Conservation (phyloP, 1,140 invertebrate genomes). For the Micrasema longulum region DNA sequence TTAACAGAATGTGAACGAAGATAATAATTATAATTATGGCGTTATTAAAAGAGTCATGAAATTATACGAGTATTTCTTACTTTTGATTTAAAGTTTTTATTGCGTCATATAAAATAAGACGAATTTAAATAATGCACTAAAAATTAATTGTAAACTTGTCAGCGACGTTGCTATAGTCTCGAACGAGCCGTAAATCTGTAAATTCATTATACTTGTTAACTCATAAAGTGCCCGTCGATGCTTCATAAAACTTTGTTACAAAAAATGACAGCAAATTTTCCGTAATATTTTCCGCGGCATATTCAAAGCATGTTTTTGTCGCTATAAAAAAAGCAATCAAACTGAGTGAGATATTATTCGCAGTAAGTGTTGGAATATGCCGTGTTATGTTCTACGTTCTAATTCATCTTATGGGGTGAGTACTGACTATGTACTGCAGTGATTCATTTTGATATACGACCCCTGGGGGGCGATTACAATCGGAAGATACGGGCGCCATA, state of each 20-base stretch:
- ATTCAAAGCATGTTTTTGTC: constrained; percentile 13
- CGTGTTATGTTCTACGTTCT: constrained; percentile 2
- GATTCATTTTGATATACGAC: constrained; percentile 30
- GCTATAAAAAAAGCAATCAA: constrained; percentile 28
- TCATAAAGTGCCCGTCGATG: constrained; percentile 11
- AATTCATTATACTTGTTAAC: constrained; percentile 29
- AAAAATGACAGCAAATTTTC: constrained; percentile 26
- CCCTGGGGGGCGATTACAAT: too few relatives aligned
- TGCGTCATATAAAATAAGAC: too few relatives aligned
- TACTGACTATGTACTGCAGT: background rate
- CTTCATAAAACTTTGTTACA: constrained; percentile 28
- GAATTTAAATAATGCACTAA: too few relatives aligned
- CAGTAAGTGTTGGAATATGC: background rate
- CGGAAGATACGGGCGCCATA: too few relatives aligned
- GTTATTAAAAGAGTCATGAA: too few relatives aligned
- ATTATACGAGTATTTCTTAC: too few relatives aligned
- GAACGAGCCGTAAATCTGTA: constrained; percentile 13
- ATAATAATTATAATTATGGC: too few relatives aligned
- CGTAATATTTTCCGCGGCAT: constrained; percentile 1
- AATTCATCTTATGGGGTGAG: constrained; percentile 12
- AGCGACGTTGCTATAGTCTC: constrained; percentile 1
- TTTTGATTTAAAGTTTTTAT: too few relatives aligned
- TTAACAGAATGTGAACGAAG: too few relatives aligned
- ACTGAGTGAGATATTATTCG: constrained; percentile 7
- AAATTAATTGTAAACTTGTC: too few relatives aligned